Evolutionary conservation across 2,113 vertebrate species (phyloP), one percentile per base, ranked within the genome.

Genomic region (Cyprinodon brontotheroides): DNA sequence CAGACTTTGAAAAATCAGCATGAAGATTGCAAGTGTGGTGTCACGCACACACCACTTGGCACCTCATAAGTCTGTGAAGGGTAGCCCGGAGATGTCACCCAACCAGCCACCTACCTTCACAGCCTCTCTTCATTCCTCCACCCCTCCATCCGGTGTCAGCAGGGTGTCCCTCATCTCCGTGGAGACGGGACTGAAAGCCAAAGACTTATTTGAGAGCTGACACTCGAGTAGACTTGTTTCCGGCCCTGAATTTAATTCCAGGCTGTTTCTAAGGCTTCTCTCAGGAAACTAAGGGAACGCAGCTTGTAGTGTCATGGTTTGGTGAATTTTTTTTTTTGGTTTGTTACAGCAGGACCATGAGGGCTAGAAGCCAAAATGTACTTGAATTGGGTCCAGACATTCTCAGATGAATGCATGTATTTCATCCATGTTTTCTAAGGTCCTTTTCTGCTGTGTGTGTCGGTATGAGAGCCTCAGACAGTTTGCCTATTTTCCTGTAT

Each of bases 21-120:
- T 80, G 87, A 87, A 72, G 83, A 70, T 73, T 70, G 80, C 67
- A 86, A 72, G 72, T 74, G 72, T 57, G 70, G 76, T 78, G 83
- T 70, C 77, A 61, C 68, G 69, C 47, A 53, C 61, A 73, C 61
- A 43, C 72, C 70, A 38, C 20, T 86, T 89, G 86, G 74, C 84
- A 80, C 68, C 81, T 79, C 82, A 78, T 64, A 70, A 61, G n/a
- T 37, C 63, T 43, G 70, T 83, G 60, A 84, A 68, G 89, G 84
- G 77, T 85, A 86, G 63, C 78, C 82, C 79, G 68, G 74, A 41
- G 61, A 83, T 82, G 79, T 73, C 79, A 78, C 60, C 70, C 43
- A 64, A 8, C 62, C 74, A 48, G 9, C 65, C 76, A 20, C 65
- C 14, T 82, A 70, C 62, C 78, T 61, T 67, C 68, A 63, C 75